phyloP scores from a whole-genome alignment of 2,113 vertebrate species.

The Ceyx melanurus region DNA sequence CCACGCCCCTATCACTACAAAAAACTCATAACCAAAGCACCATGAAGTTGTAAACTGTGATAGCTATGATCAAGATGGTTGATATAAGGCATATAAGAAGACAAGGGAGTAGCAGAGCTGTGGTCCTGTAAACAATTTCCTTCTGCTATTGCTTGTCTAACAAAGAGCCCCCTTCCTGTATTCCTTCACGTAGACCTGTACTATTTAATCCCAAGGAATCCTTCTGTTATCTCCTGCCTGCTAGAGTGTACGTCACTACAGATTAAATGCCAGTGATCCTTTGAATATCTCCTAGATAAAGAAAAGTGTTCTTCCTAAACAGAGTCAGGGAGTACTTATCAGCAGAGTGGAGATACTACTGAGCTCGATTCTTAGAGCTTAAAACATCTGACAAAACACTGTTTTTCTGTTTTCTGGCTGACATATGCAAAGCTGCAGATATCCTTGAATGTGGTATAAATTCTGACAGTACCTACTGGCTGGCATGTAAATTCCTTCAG shows the following conservation, averaged over 20 bases:
- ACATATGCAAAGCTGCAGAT: not conserved
- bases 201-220: not conserved
- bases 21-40: not conserved
- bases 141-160: not conserved
- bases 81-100: not conserved
- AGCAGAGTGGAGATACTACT: not conserved
- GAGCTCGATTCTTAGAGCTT: not conserved
- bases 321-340: not conserved
- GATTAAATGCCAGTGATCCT: not conserved
- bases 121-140: not conserved
- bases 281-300: not conserved
- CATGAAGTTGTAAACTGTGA: not conserved
- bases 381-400: not conserved
- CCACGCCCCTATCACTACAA: too few species aligned
- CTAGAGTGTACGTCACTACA: not conserved
- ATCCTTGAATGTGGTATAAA: fast-evolving
- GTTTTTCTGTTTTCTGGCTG: not conserved
- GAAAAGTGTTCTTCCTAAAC: not conserved
- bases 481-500: not conserved
- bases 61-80: not conserved
- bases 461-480: not conserved
- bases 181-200: not conserved
- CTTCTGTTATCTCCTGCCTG: not conserved
- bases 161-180: not conserved
- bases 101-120: not conserved